Evolutionary conservation across 2,113 vertebrate genomes (phyloP).

Genomic region (Prolemur simus): DNA sequence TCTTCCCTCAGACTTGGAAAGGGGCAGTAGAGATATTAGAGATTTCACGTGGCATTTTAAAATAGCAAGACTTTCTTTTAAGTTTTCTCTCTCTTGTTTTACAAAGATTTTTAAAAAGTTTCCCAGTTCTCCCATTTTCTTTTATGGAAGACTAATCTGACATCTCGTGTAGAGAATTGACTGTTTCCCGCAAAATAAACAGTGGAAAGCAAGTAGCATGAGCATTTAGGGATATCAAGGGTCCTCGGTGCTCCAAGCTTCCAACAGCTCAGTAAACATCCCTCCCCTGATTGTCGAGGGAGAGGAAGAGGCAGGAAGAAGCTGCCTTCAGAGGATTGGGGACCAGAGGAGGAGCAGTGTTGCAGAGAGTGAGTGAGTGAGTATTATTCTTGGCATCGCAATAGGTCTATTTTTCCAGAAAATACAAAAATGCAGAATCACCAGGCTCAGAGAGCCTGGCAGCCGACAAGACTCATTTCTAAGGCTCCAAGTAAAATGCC

Average conservation of each 20-base stretch:
- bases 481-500: slow-evolving; percentile 35
- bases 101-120: not conserved
- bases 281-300: not conserved
- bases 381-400: not conserved
- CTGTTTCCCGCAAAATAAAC: slow-evolving; percentile 14
- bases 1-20: not conserved
- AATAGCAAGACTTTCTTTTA: not conserved
- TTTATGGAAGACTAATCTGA: slow-evolving; percentile 36
- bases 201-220: not conserved
- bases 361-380: not conserved
- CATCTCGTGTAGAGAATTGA: slow-evolving; percentile 36
- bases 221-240: slow-evolving; percentile 23
- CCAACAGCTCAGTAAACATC: not conserved
- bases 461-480: slow-evolving; percentile 15
- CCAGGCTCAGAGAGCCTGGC: not conserved
- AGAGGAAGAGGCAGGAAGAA: not conserved
- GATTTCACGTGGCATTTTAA: not conserved
- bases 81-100: slow-evolving; percentile 3
- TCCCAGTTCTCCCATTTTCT: slow-evolving; percentile 32
- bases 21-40: not conserved
- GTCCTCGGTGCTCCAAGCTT: not conserved
- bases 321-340: not conserved
- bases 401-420: not conserved
- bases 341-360: not conserved
- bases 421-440: not conserved